phyloP scores from a whole-genome alignment of 2,797 vertebrate genomes.

The Limosa lapponica region DNA sequence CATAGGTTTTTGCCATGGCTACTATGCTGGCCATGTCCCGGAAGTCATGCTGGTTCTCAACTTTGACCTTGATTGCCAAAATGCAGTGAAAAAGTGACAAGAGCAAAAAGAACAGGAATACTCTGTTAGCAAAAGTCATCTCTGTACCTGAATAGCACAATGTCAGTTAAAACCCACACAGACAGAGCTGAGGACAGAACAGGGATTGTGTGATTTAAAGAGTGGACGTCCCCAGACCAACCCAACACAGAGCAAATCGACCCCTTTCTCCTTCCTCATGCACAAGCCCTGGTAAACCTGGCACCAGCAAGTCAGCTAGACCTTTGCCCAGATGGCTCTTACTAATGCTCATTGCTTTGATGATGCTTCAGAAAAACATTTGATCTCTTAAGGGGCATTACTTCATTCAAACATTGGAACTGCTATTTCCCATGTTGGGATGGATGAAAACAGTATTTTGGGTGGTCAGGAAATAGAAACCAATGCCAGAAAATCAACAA shows the following conservation, averaged over 20 bases:
- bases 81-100: constrained; percentile 4
- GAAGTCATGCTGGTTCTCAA: constrained; percentile 93
- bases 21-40: constrained; percentile 96
- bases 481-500: constrained; percentile 2
- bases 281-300: background rate
- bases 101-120: background rate
- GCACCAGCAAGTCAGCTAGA: background rate
- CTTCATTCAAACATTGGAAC: background rate
- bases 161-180: background rate
- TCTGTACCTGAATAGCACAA: background rate
- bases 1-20: constrained; percentile 93
- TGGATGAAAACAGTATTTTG: background rate
- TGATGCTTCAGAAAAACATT: background rate
- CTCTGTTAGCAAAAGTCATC: background rate
- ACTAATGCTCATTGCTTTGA: background rate
- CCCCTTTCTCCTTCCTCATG: background rate
- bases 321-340: background rate
- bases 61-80: constrained; percentile 87
- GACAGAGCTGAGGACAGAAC: background rate
- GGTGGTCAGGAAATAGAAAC: background rate
- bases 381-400: background rate
- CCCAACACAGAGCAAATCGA: background rate
- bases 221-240: background rate
- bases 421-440: background rate
- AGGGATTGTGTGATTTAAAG: background rate